These are phyloP conservation scores for Xiphorhynchus elegans DNA, from an alignment of 2,113 vertebrate genomes.

Conservation along the genomic window DNA sequence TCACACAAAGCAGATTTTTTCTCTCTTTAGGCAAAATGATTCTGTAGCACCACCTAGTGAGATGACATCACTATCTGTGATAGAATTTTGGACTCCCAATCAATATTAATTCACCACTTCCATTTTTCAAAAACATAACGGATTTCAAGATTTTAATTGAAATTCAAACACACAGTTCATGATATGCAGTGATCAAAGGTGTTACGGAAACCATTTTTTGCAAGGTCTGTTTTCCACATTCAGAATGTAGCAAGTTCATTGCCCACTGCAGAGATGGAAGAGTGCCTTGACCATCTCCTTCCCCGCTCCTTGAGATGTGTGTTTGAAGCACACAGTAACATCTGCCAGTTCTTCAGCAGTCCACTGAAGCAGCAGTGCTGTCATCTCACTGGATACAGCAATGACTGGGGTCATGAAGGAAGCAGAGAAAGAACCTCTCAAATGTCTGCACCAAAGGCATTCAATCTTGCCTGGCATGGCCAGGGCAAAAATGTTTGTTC, in stretches of 20 bases:
- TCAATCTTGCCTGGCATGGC: neutral
- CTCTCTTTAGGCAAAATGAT: conserved; percentile 24
- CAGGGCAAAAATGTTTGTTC: neutral
- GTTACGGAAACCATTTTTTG: neutral
- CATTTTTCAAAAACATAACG: neutral
- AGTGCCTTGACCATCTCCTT: neutral
- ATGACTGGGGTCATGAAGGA: neutral
- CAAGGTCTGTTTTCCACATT: rapidly evolving
- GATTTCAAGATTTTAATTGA: neutral
- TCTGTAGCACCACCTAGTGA: conserved; percentile 71
- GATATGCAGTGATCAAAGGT: rapidly evolving
- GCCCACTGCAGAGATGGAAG: rapidly evolving
- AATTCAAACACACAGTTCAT: neutral
- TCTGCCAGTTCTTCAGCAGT: neutral
- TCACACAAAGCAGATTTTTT: neutral
- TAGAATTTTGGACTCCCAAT: neutral
- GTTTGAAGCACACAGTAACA: neutral
- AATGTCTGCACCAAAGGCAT: neutral
- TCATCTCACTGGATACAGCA: neutral
- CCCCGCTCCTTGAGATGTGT: neutral
- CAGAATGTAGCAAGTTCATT: neutral
- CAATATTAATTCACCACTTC: neutral
- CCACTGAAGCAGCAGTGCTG: neutral
- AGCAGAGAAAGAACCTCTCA: neutral
- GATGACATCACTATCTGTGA: conserved; percentile 36